A percentile compares a stretch with the other conserved stretches of the same genome.
These are phyloP conservation scores for Drosophila auraria DNA, from an alignment of 1,140 invertebrate genomes.

Conservation along the genomic window DNA sequence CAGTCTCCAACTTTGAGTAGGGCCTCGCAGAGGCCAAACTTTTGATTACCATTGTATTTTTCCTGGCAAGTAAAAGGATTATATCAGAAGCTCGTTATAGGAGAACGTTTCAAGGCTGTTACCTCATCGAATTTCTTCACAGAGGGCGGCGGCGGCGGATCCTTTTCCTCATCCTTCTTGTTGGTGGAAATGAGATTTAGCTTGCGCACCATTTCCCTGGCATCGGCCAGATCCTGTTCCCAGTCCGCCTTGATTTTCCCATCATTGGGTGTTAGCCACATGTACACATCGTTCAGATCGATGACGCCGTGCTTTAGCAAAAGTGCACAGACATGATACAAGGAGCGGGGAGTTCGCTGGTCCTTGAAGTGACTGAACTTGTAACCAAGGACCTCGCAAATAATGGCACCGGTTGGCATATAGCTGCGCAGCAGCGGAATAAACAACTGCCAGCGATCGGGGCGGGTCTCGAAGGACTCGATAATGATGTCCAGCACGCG, in stretches of 20 bases:
- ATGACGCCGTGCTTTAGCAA: constrained; percentile 95
- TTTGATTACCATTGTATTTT: constrained; percentile 94
- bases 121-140: constrained; percentile 89
- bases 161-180: constrained; percentile 91
- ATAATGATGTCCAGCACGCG: constrained; percentile 98
- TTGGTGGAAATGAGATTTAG: constrained; percentile 94
- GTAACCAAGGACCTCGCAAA: constrained; percentile 97
- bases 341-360: constrained; percentile 90
- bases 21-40: constrained; percentile 96
- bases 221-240: constrained; percentile 93
- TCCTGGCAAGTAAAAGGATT: constrained; percentile 28
- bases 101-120: background rate
- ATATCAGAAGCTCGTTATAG: background rate
- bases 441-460: constrained; percentile 91
- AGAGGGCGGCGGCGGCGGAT: constrained; percentile 87
- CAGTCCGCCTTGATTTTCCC: constrained; percentile 92
- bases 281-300: constrained; percentile 94
- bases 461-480: constrained; percentile 97
- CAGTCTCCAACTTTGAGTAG: constrained; percentile 95
- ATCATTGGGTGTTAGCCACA: constrained; percentile 95
- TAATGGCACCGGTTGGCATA: constrained; percentile 93
- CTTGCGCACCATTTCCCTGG: constrained; percentile 94
- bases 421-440: constrained; percentile 94
- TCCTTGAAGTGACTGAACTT: constrained; percentile 94
- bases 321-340: constrained; percentile 95